Evolutionary conservation across 2,888 invertebrate genomes (phyloP).

Genomic region (Yponomeuta evonymella): DNA sequence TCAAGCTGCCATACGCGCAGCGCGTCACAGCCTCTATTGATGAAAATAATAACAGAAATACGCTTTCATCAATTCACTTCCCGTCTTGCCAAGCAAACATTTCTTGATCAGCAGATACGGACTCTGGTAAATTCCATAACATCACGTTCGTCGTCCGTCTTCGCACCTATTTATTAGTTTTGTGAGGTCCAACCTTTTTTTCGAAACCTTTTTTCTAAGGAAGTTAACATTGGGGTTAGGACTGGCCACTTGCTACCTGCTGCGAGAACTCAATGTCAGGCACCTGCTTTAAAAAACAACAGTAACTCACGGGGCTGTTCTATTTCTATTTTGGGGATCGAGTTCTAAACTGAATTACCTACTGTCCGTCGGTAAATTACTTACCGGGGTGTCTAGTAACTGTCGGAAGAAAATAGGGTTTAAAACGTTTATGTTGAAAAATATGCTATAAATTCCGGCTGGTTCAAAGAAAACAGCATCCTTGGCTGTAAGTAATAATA

Average conservation of each 20-base stretch:
- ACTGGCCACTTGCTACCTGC: constrained; percentile 47
- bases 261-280: constrained; percentile 22
- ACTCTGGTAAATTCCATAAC: neutral
- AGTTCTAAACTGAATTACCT: constrained; percentile 9
- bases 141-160: constrained; percentile 26
- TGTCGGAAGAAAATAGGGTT: constrained; percentile 2
- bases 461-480: neutral
- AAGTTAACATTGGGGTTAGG: constrained; percentile 58
- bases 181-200: constrained; percentile 39
- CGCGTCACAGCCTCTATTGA: neutral
- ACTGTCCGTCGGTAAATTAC: neutral
- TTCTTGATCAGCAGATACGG: too few species aligned
- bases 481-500: neutral
- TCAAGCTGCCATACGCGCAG: constrained; percentile 32
- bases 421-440: constrained; percentile 3
- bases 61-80: neutral
- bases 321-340: constrained; percentile 43
- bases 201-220: constrained; percentile 51
- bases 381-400: neutral
- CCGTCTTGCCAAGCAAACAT: too few species aligned
- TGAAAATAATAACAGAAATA: neutral
- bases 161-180: constrained; percentile 31
- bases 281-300: constrained; percentile 66
- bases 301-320: constrained; percentile 39
- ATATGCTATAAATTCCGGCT: neutral